Percentiles rank a stretch among this genome's conserved stretches.
phyloP scores from a whole-genome alignment of 2,797 vertebrate species.

The Peromyscus aztecus region DNA sequence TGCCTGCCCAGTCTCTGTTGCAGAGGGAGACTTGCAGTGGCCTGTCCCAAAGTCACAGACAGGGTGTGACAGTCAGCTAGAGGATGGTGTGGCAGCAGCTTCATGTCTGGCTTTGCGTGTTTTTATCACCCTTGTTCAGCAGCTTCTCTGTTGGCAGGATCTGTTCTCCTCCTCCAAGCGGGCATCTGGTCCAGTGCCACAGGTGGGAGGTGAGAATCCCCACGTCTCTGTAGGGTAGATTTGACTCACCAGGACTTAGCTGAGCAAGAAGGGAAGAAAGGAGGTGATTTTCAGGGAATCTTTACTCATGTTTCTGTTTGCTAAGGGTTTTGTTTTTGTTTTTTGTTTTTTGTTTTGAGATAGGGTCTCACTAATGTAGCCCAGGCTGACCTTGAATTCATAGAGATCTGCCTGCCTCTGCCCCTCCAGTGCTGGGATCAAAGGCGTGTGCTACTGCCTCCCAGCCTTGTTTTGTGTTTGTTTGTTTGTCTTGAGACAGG shows the following conservation, averaged over 20 bases:
- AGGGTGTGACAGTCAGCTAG: neutral
- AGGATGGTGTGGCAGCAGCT: neutral
- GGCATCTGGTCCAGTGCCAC: neutral
- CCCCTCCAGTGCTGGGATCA: neutral
- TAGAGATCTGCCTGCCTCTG: neutral
- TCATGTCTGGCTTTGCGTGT: neutral
- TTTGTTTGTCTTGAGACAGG: neutral
- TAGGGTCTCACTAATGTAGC: neutral
- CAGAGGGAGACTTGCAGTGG: neutral
- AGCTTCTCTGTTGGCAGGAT: neutral
- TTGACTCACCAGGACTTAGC: neutral
- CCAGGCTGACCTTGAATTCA: neutral
- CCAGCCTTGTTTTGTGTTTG: neutral
- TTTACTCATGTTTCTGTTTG: neutral
- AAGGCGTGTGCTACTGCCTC: too few species aligned
- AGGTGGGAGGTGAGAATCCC: neutral
- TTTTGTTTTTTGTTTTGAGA: neutral
- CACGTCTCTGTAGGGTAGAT: neutral
- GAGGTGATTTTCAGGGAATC: neutral
- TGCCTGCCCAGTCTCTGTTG: neutral
- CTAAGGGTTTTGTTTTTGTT: neutral
- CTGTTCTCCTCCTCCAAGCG: neutral
- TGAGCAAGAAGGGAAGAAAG: neutral
- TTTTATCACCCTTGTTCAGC: neutral
- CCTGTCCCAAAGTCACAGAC: neutral